Evolutionary conservation across 2,888 invertebrate species (phyloP).

Genomic region (Tromatobia lineatoria): DNA sequence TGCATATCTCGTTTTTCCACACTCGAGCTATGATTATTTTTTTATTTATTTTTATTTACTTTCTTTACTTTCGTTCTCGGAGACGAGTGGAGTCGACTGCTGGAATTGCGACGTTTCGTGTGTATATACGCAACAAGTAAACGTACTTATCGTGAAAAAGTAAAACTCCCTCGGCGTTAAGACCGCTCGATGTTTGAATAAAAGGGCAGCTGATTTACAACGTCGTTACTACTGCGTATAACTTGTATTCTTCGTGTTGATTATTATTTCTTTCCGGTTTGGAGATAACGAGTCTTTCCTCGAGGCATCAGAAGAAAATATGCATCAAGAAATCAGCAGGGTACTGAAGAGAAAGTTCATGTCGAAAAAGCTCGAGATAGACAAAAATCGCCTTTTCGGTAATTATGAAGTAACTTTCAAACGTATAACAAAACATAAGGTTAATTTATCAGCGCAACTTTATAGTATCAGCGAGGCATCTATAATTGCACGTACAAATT

Average conservation of each 20-base stretch:
- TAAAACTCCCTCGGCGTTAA: constrained; percentile 37
- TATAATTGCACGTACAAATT: too few relatives aligned
- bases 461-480: too few relatives aligned
- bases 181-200: not conserved
- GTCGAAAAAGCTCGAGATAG: too few relatives aligned
- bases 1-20: constrained; percentile 35
- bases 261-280: constrained; percentile 3
- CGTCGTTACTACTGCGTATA: not conserved
- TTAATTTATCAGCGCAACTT: too few relatives aligned
- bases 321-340: constrained; percentile 3
- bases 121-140: constrained; percentile 18
- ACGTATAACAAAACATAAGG: too few relatives aligned
- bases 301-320: not conserved
- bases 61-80: constrained; percentile 25
- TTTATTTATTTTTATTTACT: constrained; percentile 21
- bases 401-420: too few relatives aligned
- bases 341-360: not conserved
- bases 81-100: constrained; percentile 31
- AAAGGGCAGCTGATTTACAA: constrained; percentile 19
- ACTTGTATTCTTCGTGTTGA: constrained; percentile 5
- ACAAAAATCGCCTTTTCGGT: too few relatives aligned
- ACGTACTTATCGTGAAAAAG: constrained; percentile 53
- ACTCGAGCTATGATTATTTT: constrained; percentile 50
- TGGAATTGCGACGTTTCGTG: constrained; percentile 23
- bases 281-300: not conserved